These are phyloP conservation scores for Epizoanthus rinbou DNA, from an alignment of 92 coral and sea anemone genomes.

Conservation along the genomic window DNA sequence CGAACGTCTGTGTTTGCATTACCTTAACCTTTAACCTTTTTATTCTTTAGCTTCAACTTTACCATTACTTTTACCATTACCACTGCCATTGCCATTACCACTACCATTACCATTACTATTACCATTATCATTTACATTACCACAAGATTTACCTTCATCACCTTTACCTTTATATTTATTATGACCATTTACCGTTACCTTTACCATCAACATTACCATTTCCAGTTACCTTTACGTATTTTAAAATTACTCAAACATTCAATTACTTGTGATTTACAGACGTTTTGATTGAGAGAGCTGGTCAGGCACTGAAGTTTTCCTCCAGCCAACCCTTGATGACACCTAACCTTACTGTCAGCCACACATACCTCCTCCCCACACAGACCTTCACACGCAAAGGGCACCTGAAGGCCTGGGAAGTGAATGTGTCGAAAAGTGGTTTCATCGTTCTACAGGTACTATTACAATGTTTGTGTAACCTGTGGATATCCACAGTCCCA, in stretches of 20 bases:
- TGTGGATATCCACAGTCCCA: neutral
- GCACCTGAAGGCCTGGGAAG: constrained; percentile 46
- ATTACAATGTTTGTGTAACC: neutral
- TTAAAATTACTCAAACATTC: neutral
- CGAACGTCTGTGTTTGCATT: no score
- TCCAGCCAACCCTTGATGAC: constrained; percentile 12
- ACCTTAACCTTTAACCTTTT: neutral
- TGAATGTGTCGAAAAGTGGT: constrained; percentile 50
- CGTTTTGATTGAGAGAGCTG: constrained; percentile 30
- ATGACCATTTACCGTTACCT: no score
- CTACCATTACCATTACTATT: no score
- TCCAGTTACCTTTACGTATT: neutral
- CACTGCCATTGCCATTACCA: neutral
- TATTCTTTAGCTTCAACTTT: neutral
- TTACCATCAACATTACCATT: neutral
- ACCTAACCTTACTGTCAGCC: constrained; percentile 27
- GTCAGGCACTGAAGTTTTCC: constrained; percentile 22
- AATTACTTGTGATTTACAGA: neutral
- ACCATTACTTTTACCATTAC: neutral
- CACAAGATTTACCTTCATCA: no score
- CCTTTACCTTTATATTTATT: no score
- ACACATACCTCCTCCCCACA: constrained; percentile 48
- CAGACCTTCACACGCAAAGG: constrained; percentile 55
- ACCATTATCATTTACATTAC: no score
- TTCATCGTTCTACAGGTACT: constrained; percentile 66